These are phyloP conservation scores for Callimorpha dominula DNA, from an alignment of 2,888 invertebrate species.

Conservation along the genomic window DNA sequence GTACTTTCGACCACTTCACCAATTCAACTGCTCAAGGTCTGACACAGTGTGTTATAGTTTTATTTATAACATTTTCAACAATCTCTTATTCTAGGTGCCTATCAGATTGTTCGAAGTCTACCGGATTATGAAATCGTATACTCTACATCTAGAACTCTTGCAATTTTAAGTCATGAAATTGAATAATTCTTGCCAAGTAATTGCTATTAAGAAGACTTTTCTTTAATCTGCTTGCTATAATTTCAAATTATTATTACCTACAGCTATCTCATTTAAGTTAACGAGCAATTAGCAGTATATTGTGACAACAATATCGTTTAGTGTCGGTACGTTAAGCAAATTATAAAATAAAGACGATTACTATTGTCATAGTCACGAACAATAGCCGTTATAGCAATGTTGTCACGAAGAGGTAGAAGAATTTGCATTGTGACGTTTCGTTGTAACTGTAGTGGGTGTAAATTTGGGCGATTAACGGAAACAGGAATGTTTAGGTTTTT, in stretches of 20 bases:
- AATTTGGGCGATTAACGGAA: not conserved
- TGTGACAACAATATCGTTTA: not conserved
- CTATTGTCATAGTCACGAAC: slow-evolving; percentile 15
- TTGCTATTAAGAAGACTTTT: not conserved
- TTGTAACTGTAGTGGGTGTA: slow-evolving; percentile 22
- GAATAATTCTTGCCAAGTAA: not conserved
- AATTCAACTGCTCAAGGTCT: not conserved
- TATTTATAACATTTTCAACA: not conserved
- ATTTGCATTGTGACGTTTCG: not conserved
- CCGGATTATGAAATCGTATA: not conserved
- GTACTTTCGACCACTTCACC: not conserved
- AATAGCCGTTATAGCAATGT: not conserved
- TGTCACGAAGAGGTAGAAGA: not conserved
- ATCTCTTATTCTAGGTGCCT: not conserved
- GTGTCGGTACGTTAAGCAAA: not conserved
- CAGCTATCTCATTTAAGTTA: not conserved
- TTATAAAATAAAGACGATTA: slow-evolving; percentile 4
- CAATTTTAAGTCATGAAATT: not conserved
- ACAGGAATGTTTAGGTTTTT: not conserved
- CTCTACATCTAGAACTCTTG: not conserved
- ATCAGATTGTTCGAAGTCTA: not conserved
- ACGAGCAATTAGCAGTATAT: not conserved
- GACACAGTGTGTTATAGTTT: not conserved
- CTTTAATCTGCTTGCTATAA: not conserved
- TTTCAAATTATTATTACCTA: not conserved